Evolutionary conservation across 2,113 vertebrate genomes (phyloP).

Genomic region (Naja naja): DNA sequence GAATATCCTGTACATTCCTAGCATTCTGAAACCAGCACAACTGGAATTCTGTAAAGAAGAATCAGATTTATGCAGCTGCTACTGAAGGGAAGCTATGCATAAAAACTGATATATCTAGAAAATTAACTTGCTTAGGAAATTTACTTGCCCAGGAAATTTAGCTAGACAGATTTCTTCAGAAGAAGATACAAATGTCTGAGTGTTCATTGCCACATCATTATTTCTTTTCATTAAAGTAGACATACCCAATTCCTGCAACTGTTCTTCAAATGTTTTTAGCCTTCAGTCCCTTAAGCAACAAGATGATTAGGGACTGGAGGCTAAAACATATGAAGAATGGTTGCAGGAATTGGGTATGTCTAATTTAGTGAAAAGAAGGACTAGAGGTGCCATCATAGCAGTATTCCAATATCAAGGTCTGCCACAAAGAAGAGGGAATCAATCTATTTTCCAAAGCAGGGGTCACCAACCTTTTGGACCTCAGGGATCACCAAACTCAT

Average conservation of each 20-base stretch:
- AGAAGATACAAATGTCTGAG: not conserved
- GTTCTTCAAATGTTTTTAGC: not conserved
- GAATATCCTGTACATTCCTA: not conserved
- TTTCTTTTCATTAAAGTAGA: not conserved
- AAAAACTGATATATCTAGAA: not conserved
- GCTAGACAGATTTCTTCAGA: not conserved
- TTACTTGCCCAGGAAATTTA: not conserved
- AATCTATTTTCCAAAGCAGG: not conserved
- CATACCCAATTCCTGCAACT: not conserved
- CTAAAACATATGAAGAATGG: not conserved
- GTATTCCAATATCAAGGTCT: not conserved
- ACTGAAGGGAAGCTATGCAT: not conserved
- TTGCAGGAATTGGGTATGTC: not conserved
- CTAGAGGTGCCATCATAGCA: not conserved
- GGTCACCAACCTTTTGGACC: no score
- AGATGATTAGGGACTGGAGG: not conserved
- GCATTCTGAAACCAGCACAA: not conserved
- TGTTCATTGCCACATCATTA: not conserved
- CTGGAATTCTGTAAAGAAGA: not conserved
- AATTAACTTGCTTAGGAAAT: not conserved
- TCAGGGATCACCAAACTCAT: no score
- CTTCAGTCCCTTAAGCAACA: not conserved
- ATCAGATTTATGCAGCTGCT: constrained; percentile 1
- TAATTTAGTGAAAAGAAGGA: not conserved
- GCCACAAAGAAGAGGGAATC: not conserved